Evolutionary conservation across 2,888 invertebrate genomes (phyloP).

Genomic region (Emmelina monodactyla): DNA sequence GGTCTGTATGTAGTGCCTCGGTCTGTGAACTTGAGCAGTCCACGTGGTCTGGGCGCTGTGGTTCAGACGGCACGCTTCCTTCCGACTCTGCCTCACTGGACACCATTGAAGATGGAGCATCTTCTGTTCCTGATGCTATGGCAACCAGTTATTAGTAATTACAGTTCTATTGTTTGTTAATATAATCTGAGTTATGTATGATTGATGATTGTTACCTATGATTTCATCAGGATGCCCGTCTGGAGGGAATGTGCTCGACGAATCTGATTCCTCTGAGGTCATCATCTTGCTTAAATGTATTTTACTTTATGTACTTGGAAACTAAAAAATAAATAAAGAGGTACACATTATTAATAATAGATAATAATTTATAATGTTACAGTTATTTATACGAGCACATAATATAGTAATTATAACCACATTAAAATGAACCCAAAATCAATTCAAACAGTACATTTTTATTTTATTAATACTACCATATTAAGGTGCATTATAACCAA

Average conservation of each 20-base stretch:
- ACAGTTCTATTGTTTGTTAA: background rate
- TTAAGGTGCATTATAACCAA: too few relatives aligned
- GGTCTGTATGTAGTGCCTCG: slow-evolving; percentile 23
- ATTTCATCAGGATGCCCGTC: slow-evolving; percentile 46
- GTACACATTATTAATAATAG: background rate
- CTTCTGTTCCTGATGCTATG: slow-evolving; percentile 37
- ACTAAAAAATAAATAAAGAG: background rate
- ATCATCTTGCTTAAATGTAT: slow-evolving; percentile 30
- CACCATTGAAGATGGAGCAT: slow-evolving; percentile 56
- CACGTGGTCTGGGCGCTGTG: slow-evolving; percentile 26
- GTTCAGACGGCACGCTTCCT: slow-evolving; percentile 42
- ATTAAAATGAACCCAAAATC: background rate
- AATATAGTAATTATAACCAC: background rate
- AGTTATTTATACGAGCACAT: too few relatives aligned
- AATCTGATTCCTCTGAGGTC: slow-evolving; percentile 48
- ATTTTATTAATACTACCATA: too few relatives aligned
- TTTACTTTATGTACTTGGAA: background rate
- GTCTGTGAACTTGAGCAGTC: slow-evolving; percentile 20
- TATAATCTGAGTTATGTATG: too few relatives aligned
- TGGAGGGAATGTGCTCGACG: slow-evolving; percentile 39
- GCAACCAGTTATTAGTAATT: background rate
- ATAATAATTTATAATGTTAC: background rate
- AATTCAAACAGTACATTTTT: background rate
- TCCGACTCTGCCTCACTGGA: slow-evolving; percentile 58
- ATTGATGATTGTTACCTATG: slow-evolving; percentile 39